Evolutionary conservation across 1,140 invertebrate genomes (phyloP).

Genomic region (Ridgeia piscesae): DNA sequence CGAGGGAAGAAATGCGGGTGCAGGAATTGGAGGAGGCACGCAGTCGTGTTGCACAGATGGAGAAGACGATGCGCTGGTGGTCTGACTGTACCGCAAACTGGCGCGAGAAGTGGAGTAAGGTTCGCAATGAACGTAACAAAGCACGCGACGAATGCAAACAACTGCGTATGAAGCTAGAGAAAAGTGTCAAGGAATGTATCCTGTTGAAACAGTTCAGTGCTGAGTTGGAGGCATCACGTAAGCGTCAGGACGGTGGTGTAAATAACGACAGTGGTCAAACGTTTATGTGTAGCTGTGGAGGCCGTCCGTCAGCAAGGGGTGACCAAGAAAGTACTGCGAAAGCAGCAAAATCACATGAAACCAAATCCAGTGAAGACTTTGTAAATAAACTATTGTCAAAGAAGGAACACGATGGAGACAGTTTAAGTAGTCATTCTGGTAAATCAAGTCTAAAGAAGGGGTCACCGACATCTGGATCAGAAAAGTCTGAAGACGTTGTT

Average conservation of each 20-base stretch:
- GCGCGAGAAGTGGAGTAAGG: slow-evolving; percentile 96
- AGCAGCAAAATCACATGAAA: neutral
- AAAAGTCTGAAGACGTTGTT: neutral
- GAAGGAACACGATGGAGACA: slow-evolving; percentile 19
- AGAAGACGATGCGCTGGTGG: slow-evolving; percentile 99
- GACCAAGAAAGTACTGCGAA: neutral
- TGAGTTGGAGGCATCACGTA: slow-evolving; percentile 13
- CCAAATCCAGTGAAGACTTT: slow-evolving; percentile 15
- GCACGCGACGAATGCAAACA: slow-evolving; percentile 83
- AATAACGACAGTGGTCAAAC: neutral
- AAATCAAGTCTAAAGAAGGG: neutral
- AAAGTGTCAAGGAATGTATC: slow-evolving; percentile 56
- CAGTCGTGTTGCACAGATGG: slow-evolving; percentile 91
- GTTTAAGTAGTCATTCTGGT: slow-evolving; percentile 14
- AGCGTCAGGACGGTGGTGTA: neutral
- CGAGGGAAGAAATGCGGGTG: slow-evolving; percentile 59
- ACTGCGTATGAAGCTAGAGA: slow-evolving; percentile 77
- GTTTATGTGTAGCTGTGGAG: slow-evolving; percentile 16
- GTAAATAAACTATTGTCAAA: slow-evolving; percentile 7
- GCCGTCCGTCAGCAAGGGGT: slow-evolving; percentile 5
- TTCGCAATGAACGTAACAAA: slow-evolving; percentile 61
- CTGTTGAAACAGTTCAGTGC: slow-evolving; percentile 10
- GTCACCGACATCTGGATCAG: neutral
- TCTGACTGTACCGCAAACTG: slow-evolving; percentile 87
- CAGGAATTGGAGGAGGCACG: slow-evolving; percentile 87